Evolutionary conservation across 2,113 vertebrate species (phyloP), one percentile per base, ranked within the genome.

Genomic region (Tinamus guttatus): DNA sequence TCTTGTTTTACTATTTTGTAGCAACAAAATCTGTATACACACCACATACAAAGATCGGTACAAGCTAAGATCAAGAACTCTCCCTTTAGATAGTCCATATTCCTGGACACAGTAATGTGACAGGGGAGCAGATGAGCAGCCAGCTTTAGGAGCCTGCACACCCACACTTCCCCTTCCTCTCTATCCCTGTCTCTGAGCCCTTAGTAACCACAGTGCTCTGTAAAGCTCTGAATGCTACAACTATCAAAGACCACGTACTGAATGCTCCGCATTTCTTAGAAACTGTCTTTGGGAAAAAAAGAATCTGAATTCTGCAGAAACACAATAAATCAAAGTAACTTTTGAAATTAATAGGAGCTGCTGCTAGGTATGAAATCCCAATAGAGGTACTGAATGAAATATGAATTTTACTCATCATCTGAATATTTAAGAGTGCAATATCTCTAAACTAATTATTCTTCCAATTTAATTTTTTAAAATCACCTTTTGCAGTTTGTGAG

Each of bases 81-180:
- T 68, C 19, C n/a, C 41, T 27, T 4, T 7, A 22, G 36, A 73
- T 1, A 40, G 47, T 24, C 47, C 64, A 38, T 7, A 19, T 3
- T 51, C 34, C 34, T 19, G 9, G 7, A 9, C 45, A 75, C 25
- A 41, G 3, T 7, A 14, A 63, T 1, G 1, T 2, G 34, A 54
- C 27, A 7, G 1, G 0, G 1, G 10, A 76, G 43, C 30, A 52
- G 47, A 54, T 8, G 21, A 0, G 0, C 25, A 36, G 49, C 6
- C 71, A 54, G 62, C 40, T 47, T 12, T n/a, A 30, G n/a, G 38
- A 64, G 40, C 32, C 51, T 62, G 15, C 43, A 43, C 43, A n/a
- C n/a, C n/a, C n/a, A n/a, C n/a, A n/a, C n/a, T n/a, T n/a, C 21
- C 5, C 17, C 28, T 58, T 34, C n/a, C 32, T 54, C 28, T 21